Percentiles rank a stretch among this genome's conserved stretches.
These are phyloP conservation scores for Xenus cinereus DNA, from an alignment of 2,113 vertebrate species.

Conservation along the genomic window DNA sequence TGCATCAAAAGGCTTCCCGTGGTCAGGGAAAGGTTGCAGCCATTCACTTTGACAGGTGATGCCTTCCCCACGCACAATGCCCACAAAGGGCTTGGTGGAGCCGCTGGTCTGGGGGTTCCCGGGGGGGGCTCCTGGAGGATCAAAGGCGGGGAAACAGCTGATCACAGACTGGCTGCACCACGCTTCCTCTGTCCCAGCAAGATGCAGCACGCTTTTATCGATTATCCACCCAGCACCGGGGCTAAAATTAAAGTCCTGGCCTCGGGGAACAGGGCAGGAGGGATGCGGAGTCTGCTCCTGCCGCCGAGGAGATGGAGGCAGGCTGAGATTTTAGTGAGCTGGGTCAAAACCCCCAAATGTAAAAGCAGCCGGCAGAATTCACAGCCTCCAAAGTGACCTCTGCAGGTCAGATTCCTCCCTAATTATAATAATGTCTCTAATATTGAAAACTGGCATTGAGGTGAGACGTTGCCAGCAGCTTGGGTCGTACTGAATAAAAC, in stretches of 20 bases:
- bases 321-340: background rate
- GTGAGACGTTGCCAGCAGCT: background rate
- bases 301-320: fast-evolving
- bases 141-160: conserved; percentile 73
- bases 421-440: background rate
- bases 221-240: background rate
- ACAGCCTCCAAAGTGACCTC: background rate
- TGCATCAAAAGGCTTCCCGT: conserved; percentile 69
- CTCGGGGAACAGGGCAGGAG: background rate
- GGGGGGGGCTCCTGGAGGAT: conserved; percentile 44
- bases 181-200: conserved; percentile 58
- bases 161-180: conserved; percentile 66
- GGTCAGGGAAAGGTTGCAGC: conserved; percentile 54
- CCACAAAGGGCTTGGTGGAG: conserved; percentile 34
- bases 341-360: background rate
- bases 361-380: background rate
- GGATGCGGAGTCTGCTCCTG: background rate
- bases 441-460: background rate
- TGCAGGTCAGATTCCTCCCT: background rate
- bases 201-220: conserved; percentile 27
- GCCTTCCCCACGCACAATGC: conserved; percentile 41
- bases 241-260: conserved; percentile 39
- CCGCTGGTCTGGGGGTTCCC: background rate
- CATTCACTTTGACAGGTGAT: conserved; percentile 66
- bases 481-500: background rate